These are phyloP conservation scores for Isurus oxyrinchus DNA, from an alignment of 2,113 vertebrate species.

Conservation along the genomic window DNA sequence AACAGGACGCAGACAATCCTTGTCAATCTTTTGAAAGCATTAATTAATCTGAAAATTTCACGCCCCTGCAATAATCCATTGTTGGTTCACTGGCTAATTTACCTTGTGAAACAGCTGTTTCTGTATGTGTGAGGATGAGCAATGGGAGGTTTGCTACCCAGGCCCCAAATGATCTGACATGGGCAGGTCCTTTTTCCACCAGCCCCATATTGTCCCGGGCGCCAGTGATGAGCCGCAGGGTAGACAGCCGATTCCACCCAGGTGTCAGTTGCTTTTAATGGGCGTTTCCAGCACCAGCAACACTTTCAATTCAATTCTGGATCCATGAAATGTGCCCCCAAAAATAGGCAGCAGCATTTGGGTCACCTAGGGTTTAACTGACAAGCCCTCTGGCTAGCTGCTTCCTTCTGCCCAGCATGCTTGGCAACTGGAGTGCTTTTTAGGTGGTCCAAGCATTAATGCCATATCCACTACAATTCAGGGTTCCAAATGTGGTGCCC, in stretches of 20 bases:
- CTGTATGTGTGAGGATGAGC: constrained; percentile 62
- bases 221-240: constrained; percentile 48
- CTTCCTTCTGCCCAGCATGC: constrained; percentile 50
- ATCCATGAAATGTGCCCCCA: constrained; percentile 52
- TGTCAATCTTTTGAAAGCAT: constrained; percentile 59
- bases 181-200: constrained; percentile 49
- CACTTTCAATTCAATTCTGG: constrained; percentile 52
- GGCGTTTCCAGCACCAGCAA: constrained; percentile 45
- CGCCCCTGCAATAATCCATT: constrained; percentile 67
- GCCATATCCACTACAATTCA: neutral
- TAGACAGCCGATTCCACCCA: constrained; percentile 62
- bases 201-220: constrained; percentile 54
- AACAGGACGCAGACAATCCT: constrained; percentile 56
- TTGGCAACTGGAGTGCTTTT: constrained; percentile 41
- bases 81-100: constrained; percentile 76
- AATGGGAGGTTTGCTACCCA: constrained; percentile 64
- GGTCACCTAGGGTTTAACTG: constrained; percentile 64
- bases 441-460: neutral
- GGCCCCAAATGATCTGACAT: constrained; percentile 49
- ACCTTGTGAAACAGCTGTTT: constrained; percentile 83
- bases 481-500: constrained; percentile 42
- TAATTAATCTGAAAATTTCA: constrained; percentile 66
- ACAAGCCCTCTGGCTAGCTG: constrained; percentile 62
- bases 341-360: constrained; percentile 51
- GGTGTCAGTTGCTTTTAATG: constrained; percentile 52